phyloP scores from a whole-genome alignment of 1,140 invertebrate genomes.

The Leguminivora glycinivorella region DNA sequence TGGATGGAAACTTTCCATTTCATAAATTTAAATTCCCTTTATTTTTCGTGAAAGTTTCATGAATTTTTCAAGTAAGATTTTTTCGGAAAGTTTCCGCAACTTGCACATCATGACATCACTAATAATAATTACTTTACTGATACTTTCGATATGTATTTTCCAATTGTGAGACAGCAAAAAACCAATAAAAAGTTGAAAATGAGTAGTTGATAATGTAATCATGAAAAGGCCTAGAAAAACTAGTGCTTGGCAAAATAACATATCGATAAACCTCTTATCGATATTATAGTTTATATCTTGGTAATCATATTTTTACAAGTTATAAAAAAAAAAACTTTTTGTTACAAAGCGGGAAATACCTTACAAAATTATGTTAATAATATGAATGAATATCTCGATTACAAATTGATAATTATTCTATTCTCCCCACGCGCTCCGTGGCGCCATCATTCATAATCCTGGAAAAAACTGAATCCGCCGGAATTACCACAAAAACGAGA shows the following conservation, averaged over 20 bases:
- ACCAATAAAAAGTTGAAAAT: neutral
- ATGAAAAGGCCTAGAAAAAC: neutral
- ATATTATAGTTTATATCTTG: too few relatives aligned
- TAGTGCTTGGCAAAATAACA: neutral
- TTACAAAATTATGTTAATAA: neutral
- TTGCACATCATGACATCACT: too few relatives aligned
- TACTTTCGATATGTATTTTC: neutral
- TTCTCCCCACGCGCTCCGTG: slow-evolving; percentile 37
- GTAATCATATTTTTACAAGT: too few relatives aligned
- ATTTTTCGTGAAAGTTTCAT: too few relatives aligned
- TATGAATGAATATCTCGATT: slow-evolving; percentile 43
- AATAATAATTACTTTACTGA: neutral
- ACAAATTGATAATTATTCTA: slow-evolving; percentile 48
- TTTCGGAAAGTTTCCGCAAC: too few relatives aligned
- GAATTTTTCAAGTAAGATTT: too few relatives aligned
- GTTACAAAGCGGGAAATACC: neutral
- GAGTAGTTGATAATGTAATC: neutral
- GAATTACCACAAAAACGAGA: slow-evolving; percentile 46
- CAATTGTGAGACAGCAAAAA: neutral
- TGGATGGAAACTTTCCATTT: too few relatives aligned
- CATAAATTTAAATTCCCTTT: too few relatives aligned
- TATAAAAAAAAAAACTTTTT: neutral
- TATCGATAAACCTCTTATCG: neutral
- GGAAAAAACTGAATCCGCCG: slow-evolving; percentile 44
- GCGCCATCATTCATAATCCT: slow-evolving; percentile 40